Percentiles rank a stretch among this genome's conserved stretches.
Conservation (phyloP, 2,113 vertebrate species). For the Charadrius vociferus region DNA sequence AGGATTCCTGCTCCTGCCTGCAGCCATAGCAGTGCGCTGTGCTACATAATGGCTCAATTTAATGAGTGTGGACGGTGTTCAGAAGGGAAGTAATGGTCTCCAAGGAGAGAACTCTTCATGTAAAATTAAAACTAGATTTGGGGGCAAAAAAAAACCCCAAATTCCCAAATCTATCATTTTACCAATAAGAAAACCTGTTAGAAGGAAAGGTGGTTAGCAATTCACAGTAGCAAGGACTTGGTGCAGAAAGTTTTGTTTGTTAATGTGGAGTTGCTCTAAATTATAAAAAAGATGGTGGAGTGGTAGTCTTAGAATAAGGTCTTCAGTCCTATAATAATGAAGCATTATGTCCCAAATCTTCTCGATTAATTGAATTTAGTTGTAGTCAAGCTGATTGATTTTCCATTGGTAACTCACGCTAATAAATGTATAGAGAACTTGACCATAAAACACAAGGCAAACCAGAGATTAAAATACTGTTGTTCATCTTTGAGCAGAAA, state of each 20-base stretch:
- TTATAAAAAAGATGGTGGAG: background rate
- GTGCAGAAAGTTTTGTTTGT: background rate
- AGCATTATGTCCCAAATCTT: background rate
- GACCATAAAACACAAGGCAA: background rate
- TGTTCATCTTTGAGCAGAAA: background rate
- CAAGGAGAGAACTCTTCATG: background rate
- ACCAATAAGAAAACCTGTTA: background rate
- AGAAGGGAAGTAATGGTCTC: background rate
- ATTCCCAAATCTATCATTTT: background rate
- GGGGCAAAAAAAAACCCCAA: background rate
- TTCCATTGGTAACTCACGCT: background rate
- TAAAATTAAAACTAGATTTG: background rate
- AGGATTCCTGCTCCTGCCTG: constrained; percentile 26
- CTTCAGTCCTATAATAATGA: background rate
- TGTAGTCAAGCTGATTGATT: background rate
- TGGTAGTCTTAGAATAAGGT: background rate
- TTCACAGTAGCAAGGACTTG: background rate
- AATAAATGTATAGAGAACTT: background rate
- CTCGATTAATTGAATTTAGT: background rate
- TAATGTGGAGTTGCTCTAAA: background rate
- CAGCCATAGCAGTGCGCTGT: background rate
- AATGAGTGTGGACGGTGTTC: background rate
- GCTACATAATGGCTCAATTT: background rate
- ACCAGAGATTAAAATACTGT: background rate
- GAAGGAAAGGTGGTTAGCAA: background rate